These are phyloP conservation scores for Phocoena sinus DNA, from an alignment of 2,113 vertebrate genomes.

Conservation along the genomic window DNA sequence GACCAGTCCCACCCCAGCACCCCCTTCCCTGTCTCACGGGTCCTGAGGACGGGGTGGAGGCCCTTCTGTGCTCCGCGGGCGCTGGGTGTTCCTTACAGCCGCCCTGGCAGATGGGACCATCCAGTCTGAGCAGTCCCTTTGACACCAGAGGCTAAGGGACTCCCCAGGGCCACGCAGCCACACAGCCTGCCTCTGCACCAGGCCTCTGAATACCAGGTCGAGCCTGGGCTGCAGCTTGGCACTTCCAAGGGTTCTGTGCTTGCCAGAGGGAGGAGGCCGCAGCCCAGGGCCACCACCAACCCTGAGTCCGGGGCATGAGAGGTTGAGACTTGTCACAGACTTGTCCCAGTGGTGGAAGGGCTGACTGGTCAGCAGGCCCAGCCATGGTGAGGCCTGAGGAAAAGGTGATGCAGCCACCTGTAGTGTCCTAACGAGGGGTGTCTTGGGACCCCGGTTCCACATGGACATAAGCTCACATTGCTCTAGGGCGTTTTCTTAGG, in stretches of 20 bases:
- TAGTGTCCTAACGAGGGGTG: not conserved
- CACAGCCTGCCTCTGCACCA: not conserved
- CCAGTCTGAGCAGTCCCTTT: too few species aligned
- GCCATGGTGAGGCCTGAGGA: not conserved
- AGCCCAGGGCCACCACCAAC: not conserved
- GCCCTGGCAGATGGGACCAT: not conserved
- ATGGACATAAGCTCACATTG: rapidly evolving
- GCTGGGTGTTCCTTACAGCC: not conserved
- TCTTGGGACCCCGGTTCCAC: not conserved
- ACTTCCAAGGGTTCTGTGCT: not conserved
- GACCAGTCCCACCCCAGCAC: too few species aligned
- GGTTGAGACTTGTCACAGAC: not conserved
- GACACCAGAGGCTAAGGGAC: not conserved
- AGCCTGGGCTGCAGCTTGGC: not conserved
- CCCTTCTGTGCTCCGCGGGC: not conserved
- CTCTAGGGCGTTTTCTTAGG: not conserved
- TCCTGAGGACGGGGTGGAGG: not conserved
- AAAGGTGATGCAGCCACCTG: not conserved
- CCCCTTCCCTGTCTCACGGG: not conserved
- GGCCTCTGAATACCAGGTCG: not conserved
- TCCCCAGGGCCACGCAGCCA: not conserved
- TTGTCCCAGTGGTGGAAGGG: not conserved
- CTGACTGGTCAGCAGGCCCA: not conserved
- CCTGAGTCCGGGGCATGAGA: not conserved
- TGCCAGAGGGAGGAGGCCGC: not conserved